Percentiles rank a stretch among this genome's conserved stretches.
phyloP scores from a whole-genome alignment of 2,888 invertebrate genomes.

The Amblyjoppa fuscipennis region DNA sequence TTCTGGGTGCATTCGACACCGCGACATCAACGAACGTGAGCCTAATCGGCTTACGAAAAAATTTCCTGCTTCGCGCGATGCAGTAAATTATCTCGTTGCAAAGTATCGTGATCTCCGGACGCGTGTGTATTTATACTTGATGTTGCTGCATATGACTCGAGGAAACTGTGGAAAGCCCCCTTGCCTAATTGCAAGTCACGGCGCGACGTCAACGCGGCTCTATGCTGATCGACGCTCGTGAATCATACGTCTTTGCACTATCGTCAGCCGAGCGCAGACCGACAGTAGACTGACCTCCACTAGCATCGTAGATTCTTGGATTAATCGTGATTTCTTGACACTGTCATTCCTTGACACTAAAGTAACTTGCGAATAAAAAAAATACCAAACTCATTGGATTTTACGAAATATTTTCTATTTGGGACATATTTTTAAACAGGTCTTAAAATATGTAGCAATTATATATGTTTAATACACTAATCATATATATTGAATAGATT shows the following conservation, averaged over 20 bases:
- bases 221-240: conserved; percentile 34
- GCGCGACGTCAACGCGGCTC: conserved; percentile 33
- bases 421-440: background rate
- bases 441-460: background rate
- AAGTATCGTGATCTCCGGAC: conserved; percentile 7
- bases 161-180: conserved; percentile 56
- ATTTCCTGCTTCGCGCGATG: conserved; percentile 15
- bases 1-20: conserved; percentile 19
- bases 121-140: conserved; percentile 19
- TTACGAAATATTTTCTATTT: background rate
- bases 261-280: background rate
- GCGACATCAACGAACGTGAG: conserved; percentile 2
- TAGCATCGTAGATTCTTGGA: background rate
- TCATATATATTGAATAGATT: background rate
- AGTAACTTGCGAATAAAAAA: background rate
- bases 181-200: conserved; percentile 51
- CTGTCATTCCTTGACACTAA: background rate
- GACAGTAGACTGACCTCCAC: conserved; percentile 7
- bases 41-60: conserved; percentile 2
- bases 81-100: conserved; percentile 28
- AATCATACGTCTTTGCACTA: conserved; percentile 30
- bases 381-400: background rate
- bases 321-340: conserved; percentile 29
- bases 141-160: background rate
- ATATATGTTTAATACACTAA: background rate